A percentile compares a stretch with the other conserved stretches of the same genome.
phyloP scores from a whole-genome alignment of 2,113 vertebrate genomes.

The Pavo muticus region DNA sequence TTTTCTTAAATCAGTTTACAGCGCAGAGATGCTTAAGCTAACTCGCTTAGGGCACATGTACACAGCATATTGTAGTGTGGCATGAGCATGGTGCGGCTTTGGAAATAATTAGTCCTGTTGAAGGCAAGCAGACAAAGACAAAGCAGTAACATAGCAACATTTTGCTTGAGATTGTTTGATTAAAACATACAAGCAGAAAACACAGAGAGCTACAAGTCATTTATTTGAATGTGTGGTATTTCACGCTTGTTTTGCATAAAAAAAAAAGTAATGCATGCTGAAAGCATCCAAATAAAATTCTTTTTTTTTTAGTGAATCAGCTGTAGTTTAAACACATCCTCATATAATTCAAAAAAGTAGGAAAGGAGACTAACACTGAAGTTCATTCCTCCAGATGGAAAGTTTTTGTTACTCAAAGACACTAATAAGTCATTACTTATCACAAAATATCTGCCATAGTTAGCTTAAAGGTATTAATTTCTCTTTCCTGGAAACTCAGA shows the following conservation, averaged over 20 bases:
- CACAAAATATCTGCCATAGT: neutral
- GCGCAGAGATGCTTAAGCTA: neutral
- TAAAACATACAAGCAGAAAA: neutral
- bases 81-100: neutral
- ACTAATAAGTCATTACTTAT: neutral
- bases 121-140: constrained; percentile 32
- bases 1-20: constrained; percentile 1
- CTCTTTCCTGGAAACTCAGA: neutral
- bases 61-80: neutral
- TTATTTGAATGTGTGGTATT: neutral
- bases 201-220: neutral
- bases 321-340: neutral
- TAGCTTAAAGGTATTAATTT: neutral
- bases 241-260: neutral
- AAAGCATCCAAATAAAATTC: neutral
- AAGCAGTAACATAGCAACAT: constrained; percentile 1
- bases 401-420: neutral
- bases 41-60: neutral
- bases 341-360: neutral
- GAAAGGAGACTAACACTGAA: neutral
- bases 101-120: neutral
- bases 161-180: neutral
- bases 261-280: neutral
- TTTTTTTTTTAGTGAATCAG: neutral
- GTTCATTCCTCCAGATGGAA: neutral